Evolutionary conservation across 2,888 invertebrate species (phyloP).

Genomic region (Parnassius mnemosyne): DNA sequence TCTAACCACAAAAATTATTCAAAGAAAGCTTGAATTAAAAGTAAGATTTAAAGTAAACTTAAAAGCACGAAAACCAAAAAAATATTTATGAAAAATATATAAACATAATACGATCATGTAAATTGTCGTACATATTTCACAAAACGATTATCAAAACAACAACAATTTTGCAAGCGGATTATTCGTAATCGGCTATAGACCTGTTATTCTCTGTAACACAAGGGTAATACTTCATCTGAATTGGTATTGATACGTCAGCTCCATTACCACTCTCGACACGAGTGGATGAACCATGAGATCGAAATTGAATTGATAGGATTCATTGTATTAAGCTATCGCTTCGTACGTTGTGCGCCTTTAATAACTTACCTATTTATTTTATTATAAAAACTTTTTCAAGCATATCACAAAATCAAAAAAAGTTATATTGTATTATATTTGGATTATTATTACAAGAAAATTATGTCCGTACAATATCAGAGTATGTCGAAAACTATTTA

Average conservation of each 20-base stretch:
- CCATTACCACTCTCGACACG: slow-evolving; percentile 33
- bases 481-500: no score
- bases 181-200: slow-evolving; percentile 20
- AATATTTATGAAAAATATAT: neutral
- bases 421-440: no score
- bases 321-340: slow-evolving; percentile 23
- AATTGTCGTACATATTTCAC: no score
- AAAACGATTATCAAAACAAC: neutral
- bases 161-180: slow-evolving; percentile 18
- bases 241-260: slow-evolving; percentile 53
- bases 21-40: no score
- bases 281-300: slow-evolving; percentile 31
- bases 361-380: neutral
- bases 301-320: slow-evolving; percentile 32
- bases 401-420: no score
- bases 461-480: no score
- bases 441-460: no score
- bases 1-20: no score
- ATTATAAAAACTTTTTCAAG: no score
- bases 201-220: slow-evolving; percentile 20
- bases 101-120: neutral
- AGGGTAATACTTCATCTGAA: slow-evolving; percentile 46
- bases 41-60: no score
- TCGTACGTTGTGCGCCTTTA: slow-evolving; percentile 10
- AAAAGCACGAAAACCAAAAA: no score